A percentile compares a stretch with the other conserved stretches of the same genome.
Conservation (phyloP, 2,888 invertebrate genomes). For the Mystacides longicornis region DNA sequence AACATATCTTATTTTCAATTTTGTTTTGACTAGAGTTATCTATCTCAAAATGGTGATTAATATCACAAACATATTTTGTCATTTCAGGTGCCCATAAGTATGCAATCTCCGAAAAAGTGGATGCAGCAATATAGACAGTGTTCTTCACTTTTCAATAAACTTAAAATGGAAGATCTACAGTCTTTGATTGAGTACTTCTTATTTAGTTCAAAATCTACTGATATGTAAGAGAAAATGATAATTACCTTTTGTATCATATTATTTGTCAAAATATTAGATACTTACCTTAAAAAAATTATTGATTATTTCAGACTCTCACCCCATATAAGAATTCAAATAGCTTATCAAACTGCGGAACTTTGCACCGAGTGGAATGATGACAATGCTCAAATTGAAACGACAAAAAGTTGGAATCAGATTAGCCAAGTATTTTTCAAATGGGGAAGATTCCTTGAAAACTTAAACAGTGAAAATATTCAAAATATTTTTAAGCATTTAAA, state of each 20-base stretch:
- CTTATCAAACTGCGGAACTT: constrained; percentile 26
- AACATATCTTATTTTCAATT: too few relatives aligned
- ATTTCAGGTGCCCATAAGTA: constrained; percentile 19
- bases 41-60: too few relatives aligned
- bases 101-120: constrained; percentile 39
- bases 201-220: constrained; percentile 30
- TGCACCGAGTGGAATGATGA: constrained; percentile 22
- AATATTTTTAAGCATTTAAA: not conserved
- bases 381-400: constrained; percentile 3
- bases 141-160: constrained; percentile 45
- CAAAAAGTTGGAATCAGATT: constrained; percentile 35
- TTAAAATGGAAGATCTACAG: constrained; percentile 38
- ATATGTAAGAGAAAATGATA: constrained; percentile 31
- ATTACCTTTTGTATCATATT: not conserved
- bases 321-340: constrained; percentile 35
- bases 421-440: constrained; percentile 40
- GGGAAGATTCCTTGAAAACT: constrained; percentile 45
- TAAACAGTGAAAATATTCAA: constrained; percentile 36
- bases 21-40: too few relatives aligned
- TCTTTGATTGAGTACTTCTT: constrained; percentile 38
- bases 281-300: not conserved
- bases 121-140: constrained; percentile 49
- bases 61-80: not conserved
- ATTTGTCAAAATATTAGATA: not conserved
- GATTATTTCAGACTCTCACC: constrained; percentile 35